Conservation (phyloP, 2,888 invertebrate species). For the Polydesmus complanatus region DNA sequence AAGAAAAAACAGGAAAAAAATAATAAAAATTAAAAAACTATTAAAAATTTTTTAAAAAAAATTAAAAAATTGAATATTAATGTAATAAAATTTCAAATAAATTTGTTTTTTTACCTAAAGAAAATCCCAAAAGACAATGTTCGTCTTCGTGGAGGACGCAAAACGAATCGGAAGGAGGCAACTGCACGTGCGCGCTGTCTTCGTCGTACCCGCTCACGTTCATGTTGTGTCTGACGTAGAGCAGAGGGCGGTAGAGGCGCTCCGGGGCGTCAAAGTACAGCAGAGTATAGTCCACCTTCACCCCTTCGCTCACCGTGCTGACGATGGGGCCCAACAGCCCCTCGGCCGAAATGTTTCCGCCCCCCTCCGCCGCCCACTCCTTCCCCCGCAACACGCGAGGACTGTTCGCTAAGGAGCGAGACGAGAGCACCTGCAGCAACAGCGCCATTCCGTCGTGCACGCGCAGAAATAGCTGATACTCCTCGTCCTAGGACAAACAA, state of each 20-base stretch:
- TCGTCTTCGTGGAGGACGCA: conserved; percentile 16
- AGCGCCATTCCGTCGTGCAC: conserved; percentile 17
- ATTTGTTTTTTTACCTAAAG: no score
- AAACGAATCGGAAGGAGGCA: conserved; percentile 14
- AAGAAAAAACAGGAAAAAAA: no score
- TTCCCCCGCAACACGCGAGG: not conserved
- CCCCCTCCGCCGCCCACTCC: not conserved
- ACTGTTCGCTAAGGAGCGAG: not conserved
- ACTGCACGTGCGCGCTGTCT: not conserved
- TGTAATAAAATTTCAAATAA: no score
- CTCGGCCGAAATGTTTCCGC: conserved; percentile 1
- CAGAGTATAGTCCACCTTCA: conserved; percentile 14
- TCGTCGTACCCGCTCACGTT: not conserved
- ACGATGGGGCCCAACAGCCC: conserved; percentile 16
- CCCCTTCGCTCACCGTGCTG: conserved; percentile 10
- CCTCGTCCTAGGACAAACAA: conserved; percentile 7
- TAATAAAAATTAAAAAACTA: no score
- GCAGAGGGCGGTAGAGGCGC: conserved; percentile 5
- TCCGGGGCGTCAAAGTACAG: conserved; percentile 7
- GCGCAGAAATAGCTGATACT: conserved; percentile 14
- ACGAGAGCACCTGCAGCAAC: conserved; percentile 12
- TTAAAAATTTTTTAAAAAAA: no score
- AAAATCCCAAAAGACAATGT: not conserved
- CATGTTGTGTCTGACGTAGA: conserved; percentile 8
- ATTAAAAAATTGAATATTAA: no score